These are phyloP conservation scores for Zhengitettix transpicula DNA, from an alignment of 2,888 invertebrate genomes.

Conservation along the genomic window DNA sequence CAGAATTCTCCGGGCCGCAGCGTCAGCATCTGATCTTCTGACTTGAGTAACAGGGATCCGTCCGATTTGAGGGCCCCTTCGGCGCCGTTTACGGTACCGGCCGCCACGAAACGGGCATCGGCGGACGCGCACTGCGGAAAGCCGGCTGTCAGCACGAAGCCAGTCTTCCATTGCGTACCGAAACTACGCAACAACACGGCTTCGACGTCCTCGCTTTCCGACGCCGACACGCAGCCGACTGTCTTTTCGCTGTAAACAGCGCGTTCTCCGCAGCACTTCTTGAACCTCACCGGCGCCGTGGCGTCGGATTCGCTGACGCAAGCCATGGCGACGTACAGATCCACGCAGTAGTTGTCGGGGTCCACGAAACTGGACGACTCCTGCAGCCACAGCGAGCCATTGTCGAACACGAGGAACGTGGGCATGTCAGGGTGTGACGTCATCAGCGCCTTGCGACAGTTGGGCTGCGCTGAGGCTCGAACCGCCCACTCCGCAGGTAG, in stretches of 20 bases:
- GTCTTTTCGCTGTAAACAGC: constrained; percentile 39
- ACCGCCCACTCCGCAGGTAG: constrained; percentile 34
- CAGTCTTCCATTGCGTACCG: constrained; percentile 35
- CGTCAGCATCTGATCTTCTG: not conserved
- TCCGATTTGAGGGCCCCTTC: constrained; percentile 2
- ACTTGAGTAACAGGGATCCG: not conserved
- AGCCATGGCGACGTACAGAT: constrained; percentile 43
- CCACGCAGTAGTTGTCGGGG: constrained; percentile 49
- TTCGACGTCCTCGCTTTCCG: constrained; percentile 14
- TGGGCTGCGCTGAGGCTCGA: constrained; percentile 21
- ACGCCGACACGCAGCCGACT: constrained; percentile 27
- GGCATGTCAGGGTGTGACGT: not conserved
- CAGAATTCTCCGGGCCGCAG: constrained; percentile 28
- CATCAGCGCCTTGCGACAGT: constrained; percentile 21
- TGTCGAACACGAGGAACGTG: constrained; percentile 41
- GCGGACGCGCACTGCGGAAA: constrained; percentile 5
- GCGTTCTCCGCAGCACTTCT: constrained; percentile 55
- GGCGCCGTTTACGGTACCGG: constrained; percentile 1
- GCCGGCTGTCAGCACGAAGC: constrained; percentile 18
- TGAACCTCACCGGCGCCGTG: constrained; percentile 25
- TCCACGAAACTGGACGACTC: constrained; percentile 30
- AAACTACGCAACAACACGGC: not conserved
- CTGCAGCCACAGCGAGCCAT: constrained; percentile 43
- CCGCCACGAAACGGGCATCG: constrained; percentile 2
- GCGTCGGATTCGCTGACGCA: constrained; percentile 28